Evolutionary conservation across 2,113 vertebrate genomes (phyloP).

Genomic region (Dermatemys mawii): DNA sequence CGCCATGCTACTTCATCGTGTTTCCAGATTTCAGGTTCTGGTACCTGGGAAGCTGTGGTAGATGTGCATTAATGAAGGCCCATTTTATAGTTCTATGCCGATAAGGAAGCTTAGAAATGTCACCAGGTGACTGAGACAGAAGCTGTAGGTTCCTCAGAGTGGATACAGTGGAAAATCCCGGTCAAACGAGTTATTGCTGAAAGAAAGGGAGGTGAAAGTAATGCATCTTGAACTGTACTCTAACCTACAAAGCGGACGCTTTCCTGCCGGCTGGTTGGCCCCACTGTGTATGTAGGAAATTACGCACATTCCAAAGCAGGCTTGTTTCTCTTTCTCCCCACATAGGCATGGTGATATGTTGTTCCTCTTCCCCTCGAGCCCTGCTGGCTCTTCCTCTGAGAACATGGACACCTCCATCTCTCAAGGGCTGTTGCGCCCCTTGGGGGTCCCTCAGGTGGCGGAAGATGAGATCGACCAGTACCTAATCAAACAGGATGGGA

Average conservation of each 20-base stretch:
- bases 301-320: background rate
- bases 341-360: slow-evolving; percentile 95
- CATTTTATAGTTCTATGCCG: background rate
- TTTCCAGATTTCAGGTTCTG: background rate
- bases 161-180: background rate
- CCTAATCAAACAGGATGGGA: slow-evolving; percentile 94
- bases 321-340: background rate
- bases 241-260: background rate
- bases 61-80: background rate
- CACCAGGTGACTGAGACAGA: background rate
- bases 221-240: background rate
- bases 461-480: slow-evolving; percentile 97
- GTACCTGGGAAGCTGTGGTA: background rate
- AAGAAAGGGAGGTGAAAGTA: no score
- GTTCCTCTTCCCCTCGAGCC: slow-evolving; percentile 88
- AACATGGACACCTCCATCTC: slow-evolving; percentile 90
- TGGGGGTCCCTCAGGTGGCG: slow-evolving; percentile 83
- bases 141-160: background rate
- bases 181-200: background rate
- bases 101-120: background rate
- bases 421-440: slow-evolving; percentile 77
- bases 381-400: slow-evolving; percentile 87
- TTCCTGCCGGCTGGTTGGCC: background rate
- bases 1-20: no score
- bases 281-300: background rate